Evolutionary conservation across 1,140 invertebrate genomes (phyloP).

Genomic region (Sycobia sp.): DNA sequence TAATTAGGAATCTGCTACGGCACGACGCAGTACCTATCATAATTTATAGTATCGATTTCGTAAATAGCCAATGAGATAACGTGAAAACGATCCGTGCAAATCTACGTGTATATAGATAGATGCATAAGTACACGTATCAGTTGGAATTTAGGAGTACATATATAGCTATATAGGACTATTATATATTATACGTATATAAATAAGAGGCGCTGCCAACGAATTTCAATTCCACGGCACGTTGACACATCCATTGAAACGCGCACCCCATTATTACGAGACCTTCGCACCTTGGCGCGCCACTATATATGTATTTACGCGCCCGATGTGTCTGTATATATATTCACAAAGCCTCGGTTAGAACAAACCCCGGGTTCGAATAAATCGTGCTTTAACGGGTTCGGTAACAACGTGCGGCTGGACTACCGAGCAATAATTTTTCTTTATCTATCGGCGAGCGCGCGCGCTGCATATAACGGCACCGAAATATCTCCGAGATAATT

Average conservation of each 20-base stretch:
- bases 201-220: neutral
- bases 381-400: neutral
- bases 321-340: neutral
- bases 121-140: too few relatives aligned
- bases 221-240: neutral
- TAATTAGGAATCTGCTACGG: neutral
- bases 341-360: neutral
- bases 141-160: neutral
- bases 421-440: conserved; percentile 14
- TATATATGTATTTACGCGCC: too few relatives aligned
- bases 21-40: too few relatives aligned
- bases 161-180: neutral
- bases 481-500: conserved; percentile 31
- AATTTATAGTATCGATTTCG: too few relatives aligned
- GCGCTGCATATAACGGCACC: neutral
- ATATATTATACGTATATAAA: too few relatives aligned
- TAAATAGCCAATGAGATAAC: neutral
- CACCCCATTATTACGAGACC: neutral
- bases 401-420: neutral
- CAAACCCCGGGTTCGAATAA: too few relatives aligned
- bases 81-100: neutral
- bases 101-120: too few relatives aligned
- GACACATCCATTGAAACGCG: neutral
- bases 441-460: neutral
- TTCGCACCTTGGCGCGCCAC: neutral